phyloP scores from a whole-genome alignment of 2,888 invertebrate genomes.

The Cynaeus angustus region DNA sequence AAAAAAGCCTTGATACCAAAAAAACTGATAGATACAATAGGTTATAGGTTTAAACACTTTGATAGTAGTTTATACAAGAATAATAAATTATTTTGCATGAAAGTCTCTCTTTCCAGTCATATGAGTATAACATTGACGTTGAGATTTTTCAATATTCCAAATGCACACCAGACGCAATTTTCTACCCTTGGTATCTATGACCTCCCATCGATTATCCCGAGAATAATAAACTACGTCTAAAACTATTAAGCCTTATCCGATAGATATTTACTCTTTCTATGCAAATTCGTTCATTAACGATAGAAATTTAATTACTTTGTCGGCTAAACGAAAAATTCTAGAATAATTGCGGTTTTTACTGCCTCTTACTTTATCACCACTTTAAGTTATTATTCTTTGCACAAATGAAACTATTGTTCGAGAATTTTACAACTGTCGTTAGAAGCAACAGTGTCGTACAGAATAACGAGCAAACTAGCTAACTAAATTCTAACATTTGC shows the following conservation, averaged over 20 bases:
- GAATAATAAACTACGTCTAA: constrained; percentile 12
- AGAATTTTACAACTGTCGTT: background rate
- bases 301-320: constrained; percentile 18
- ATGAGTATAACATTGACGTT: no score
- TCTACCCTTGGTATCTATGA: background rate
- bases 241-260: constrained; percentile 23
- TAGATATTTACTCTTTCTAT: constrained; percentile 25
- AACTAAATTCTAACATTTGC: no score
- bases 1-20: no score
- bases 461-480: no score
- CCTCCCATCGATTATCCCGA: constrained; percentile 5
- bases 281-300: constrained; percentile 21
- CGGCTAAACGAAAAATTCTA: background rate
- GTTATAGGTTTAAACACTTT: no score
- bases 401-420: background rate
- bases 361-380: background rate
- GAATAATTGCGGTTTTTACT: background rate
- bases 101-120: no score
- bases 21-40: no score
- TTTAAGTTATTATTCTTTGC: background rate
- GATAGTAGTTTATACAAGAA: no score
- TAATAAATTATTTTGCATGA: no score
- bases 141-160: background rate
- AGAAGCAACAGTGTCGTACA: background rate
- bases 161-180: background rate